Evolutionary conservation across 2,888 invertebrate genomes (phyloP).

Genomic region (Germaria angustata): DNA sequence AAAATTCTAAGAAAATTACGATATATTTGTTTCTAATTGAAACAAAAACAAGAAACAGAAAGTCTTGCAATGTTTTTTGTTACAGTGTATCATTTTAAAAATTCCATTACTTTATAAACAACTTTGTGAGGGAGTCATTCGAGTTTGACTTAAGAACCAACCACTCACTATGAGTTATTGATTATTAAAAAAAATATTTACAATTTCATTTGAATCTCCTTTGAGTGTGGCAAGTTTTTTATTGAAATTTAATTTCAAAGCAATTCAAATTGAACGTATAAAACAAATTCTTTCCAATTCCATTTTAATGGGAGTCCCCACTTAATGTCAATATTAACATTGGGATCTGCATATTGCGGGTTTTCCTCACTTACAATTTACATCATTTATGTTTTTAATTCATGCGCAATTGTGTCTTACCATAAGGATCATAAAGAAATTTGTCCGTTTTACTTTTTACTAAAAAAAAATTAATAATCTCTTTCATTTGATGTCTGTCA

Average conservation of each 20-base stretch:
- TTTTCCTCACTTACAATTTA: slow-evolving; percentile 16
- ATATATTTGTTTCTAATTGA: too few relatives aligned
- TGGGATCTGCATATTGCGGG: slow-evolving; percentile 29
- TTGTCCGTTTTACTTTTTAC: slow-evolving; percentile 18
- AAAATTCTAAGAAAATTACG: too few relatives aligned
- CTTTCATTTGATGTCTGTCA: slow-evolving; percentile 56
- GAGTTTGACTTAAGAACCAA: slow-evolving; percentile 17
- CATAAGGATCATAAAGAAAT: slow-evolving; percentile 41
- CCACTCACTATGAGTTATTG: slow-evolving; percentile 47
- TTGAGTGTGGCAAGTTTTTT: neutral
- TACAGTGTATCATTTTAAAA: neutral
- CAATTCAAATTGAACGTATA: slow-evolving; percentile 34
- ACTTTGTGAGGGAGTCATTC: neutral
- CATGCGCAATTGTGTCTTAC: slow-evolving; percentile 7
- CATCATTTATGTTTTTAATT: slow-evolving; percentile 20
- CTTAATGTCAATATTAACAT: slow-evolving; percentile 39
- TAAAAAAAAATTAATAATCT: slow-evolving; percentile 39
- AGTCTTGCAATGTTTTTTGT: neutral
- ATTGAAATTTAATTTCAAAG: slow-evolving; percentile 38
- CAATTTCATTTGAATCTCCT: slow-evolving; percentile 16
- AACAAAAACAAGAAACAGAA: too few relatives aligned
- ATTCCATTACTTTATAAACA: neutral
- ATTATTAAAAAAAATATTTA: slow-evolving; percentile 30
- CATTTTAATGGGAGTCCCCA: slow-evolving; percentile 14
- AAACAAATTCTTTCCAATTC: neutral